A percentile compares a stretch with the other conserved stretches of the same genome.
These are phyloP conservation scores for Thumatha senex DNA, from an alignment of 2,888 invertebrate species.

Conservation along the genomic window DNA sequence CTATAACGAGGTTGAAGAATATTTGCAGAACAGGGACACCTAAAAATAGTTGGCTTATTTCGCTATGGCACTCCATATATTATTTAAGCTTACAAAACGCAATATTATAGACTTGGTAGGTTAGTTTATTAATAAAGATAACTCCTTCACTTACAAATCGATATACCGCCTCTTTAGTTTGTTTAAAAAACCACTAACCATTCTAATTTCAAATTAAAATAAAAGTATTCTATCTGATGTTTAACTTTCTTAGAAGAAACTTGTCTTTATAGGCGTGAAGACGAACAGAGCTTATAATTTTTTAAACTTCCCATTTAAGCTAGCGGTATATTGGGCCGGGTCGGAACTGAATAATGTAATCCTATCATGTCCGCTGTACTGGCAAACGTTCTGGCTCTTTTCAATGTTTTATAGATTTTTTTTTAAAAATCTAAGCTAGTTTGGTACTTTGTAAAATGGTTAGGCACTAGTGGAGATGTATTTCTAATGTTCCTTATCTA, in stretches of 20 bases:
- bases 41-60: too few relatives aligned
- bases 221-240: background rate
- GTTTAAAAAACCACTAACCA: background rate
- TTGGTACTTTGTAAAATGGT: background rate
- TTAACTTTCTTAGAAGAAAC: slow-evolving; percentile 9
- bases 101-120: too few relatives aligned
- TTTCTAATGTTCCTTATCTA: background rate
- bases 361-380: slow-evolving; percentile 29
- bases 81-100: too few relatives aligned
- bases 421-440: slow-evolving; percentile 4
- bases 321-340: slow-evolving; percentile 22
- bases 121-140: too few relatives aligned
- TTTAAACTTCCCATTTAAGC: slow-evolving; percentile 31
- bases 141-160: too few relatives aligned
- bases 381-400: slow-evolving; percentile 14
- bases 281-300: slow-evolving; percentile 31
- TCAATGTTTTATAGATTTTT: slow-evolving; percentile 28
- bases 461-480: background rate
- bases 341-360: slow-evolving; percentile 39
- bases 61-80: too few relatives aligned
- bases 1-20: too few relatives aligned
- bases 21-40: too few relatives aligned
- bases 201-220: background rate
- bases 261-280: slow-evolving; percentile 19
- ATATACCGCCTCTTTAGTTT: too few relatives aligned